phyloP scores from a whole-genome alignment of 2,888 invertebrate species.

The Physocephala rufipes region DNA sequence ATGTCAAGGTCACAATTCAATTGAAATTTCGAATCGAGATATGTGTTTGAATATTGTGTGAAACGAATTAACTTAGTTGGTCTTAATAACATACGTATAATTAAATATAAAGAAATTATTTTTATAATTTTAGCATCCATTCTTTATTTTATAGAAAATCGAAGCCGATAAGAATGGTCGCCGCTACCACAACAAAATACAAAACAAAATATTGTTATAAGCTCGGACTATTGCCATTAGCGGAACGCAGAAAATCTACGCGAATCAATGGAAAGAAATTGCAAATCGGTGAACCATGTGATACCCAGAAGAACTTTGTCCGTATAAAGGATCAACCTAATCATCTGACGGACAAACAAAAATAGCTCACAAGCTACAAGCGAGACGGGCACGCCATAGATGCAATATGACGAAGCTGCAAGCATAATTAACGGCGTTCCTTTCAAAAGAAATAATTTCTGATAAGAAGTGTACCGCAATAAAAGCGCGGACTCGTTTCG shows the following conservation, averaged over 20 bases:
- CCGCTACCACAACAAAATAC: constrained; percentile 10
- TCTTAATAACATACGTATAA: too few relatives aligned
- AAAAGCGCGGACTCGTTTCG: constrained; percentile 21
- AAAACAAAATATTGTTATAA: constrained; percentile 4
- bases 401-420: neutral
- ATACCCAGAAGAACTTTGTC: constrained; percentile 1
- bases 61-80: neutral
- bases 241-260: neutral
- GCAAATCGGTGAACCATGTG: constrained; percentile 23
- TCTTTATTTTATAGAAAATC: too few relatives aligned
- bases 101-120: too few relatives aligned
- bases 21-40: neutral
- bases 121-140: too few relatives aligned
- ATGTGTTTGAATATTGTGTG: neutral
- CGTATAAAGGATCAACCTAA: neutral
- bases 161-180: constrained; percentile 1
- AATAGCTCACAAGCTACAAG: neutral
- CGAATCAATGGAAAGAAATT: neutral
- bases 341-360: neutral
- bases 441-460: constrained; percentile 10
- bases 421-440: neutral
- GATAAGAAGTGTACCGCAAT: constrained; percentile 16
- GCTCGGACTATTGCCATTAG: neutral
- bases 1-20: neutral
- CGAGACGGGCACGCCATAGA: neutral